phyloP scores from a whole-genome alignment of 2,888 invertebrate genomes.

The Cetonia aurata region DNA sequence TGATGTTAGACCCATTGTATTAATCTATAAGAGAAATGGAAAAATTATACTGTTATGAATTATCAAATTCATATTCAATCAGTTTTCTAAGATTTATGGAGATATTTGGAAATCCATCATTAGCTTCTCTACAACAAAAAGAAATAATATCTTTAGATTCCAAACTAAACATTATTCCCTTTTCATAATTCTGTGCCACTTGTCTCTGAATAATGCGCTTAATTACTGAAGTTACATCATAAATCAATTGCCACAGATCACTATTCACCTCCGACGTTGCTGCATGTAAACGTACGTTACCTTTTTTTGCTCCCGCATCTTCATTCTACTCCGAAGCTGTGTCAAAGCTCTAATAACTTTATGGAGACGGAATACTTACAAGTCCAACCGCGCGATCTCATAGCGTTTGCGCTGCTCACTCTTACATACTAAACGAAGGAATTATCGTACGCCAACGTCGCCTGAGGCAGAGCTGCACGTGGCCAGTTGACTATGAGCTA shows the following conservation, averaged over 20 bases:
- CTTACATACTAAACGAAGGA: neutral
- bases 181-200: slow-evolving; percentile 1
- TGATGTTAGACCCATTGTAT: too few species aligned
- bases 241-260: slow-evolving; percentile 19
- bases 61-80: too few species aligned
- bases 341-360: slow-evolving; percentile 26
- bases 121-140: too few species aligned
- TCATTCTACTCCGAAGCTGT: neutral
- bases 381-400: neutral
- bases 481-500: slow-evolving; percentile 20
- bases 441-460: slow-evolving; percentile 21
- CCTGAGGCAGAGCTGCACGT: slow-evolving; percentile 26
- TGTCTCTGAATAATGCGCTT: neutral
- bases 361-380: slow-evolving; percentile 20
- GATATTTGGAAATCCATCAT: too few species aligned
- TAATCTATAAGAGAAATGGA: too few species aligned
- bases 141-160: too few species aligned
- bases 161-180: neutral
- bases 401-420: neutral
- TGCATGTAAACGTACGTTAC: too few species aligned
- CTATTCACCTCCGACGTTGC: neutral
- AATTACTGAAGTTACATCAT: slow-evolving; percentile 15
- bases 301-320: slow-evolving; percentile 4
- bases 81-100: too few species aligned
- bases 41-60: too few species aligned